Conservation (phyloP, 2,113 vertebrate species). For the Elgaria multicarinata region DNA sequence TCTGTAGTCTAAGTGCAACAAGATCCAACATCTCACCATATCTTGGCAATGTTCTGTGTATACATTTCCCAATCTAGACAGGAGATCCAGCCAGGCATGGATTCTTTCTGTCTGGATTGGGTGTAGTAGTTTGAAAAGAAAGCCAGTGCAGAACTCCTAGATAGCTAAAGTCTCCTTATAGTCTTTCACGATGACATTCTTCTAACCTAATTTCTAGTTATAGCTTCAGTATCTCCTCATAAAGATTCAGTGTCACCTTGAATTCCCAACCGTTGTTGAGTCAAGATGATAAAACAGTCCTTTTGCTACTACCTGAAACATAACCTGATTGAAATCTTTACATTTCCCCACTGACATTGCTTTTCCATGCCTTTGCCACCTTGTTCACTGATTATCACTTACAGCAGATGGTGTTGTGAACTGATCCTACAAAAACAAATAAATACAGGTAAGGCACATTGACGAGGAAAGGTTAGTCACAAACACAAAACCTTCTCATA, state of each 20-base stretch:
- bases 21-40: neutral
- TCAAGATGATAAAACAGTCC: neutral
- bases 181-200: neutral
- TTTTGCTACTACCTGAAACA: neutral
- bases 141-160: neutral
- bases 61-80: neutral
- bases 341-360: neutral
- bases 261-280: neutral
- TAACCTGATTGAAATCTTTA: neutral
- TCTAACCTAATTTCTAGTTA: slow-evolving; percentile 13
- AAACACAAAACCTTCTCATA: neutral
- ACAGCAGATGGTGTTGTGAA: neutral
- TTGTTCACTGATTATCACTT: neutral
- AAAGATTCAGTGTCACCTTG: neutral
- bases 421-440: slow-evolving; percentile 27
- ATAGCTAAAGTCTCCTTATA: too few species aligned
- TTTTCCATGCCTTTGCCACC: slow-evolving; percentile 11
- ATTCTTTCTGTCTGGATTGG: neutral
- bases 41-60: neutral
- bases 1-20: neutral
- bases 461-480: slow-evolving; percentile 39
- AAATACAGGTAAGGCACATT: slow-evolving; percentile 22
- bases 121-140: neutral
- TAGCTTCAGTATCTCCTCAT: neutral
- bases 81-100: neutral